phyloP scores from a whole-genome alignment of 2,888 invertebrate genomes.

The Theretra japonica region DNA sequence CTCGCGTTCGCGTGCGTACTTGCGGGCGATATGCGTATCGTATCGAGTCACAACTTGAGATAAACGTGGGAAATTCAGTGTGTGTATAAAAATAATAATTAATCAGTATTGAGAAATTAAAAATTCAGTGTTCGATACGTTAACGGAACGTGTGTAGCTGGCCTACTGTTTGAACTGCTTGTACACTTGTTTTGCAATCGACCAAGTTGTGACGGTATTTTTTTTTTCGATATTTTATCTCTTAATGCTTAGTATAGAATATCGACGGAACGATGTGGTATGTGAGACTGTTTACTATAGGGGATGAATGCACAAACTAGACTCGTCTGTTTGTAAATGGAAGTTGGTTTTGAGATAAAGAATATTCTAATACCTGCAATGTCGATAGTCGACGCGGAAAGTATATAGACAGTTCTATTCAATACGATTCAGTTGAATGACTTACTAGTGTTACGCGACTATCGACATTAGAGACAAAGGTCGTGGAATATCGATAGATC shows the following conservation, averaged over 20 bases:
- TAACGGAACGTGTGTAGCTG: slow-evolving; percentile 53
- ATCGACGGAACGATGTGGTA: slow-evolving; percentile 44
- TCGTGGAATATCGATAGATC: slow-evolving; percentile 20
- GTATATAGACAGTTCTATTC: slow-evolving; percentile 5
- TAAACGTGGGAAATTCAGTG: slow-evolving; percentile 16
- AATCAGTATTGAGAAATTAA: slow-evolving; percentile 48
- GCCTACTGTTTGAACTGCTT: slow-evolving; percentile 55
- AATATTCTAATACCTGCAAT: background rate
- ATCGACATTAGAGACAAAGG: slow-evolving; percentile 13
- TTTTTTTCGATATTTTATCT: slow-evolving; percentile 43
- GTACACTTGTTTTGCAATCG: slow-evolving; percentile 34
- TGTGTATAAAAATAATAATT: slow-evolving; percentile 22
- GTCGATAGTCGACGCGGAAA: slow-evolving; percentile 18
- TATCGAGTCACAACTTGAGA: slow-evolving; percentile 25
- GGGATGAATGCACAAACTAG: slow-evolving; percentile 62
- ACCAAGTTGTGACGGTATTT: slow-evolving; percentile 42
- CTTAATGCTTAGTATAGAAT: slow-evolving; percentile 48
- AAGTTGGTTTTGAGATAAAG: slow-evolving; percentile 15
- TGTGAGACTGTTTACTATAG: slow-evolving; percentile 68
- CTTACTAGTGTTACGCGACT: slow-evolving; percentile 4
- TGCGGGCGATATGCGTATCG: slow-evolving; percentile 21
- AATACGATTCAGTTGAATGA: slow-evolving; percentile 8
- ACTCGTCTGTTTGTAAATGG: slow-evolving; percentile 34
- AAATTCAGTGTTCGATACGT: slow-evolving; percentile 43
- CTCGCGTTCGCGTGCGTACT: background rate